Evolutionary conservation across 2,797 vertebrate species (phyloP).

Genomic region (Petrocephalus schoutedeni): DNA sequence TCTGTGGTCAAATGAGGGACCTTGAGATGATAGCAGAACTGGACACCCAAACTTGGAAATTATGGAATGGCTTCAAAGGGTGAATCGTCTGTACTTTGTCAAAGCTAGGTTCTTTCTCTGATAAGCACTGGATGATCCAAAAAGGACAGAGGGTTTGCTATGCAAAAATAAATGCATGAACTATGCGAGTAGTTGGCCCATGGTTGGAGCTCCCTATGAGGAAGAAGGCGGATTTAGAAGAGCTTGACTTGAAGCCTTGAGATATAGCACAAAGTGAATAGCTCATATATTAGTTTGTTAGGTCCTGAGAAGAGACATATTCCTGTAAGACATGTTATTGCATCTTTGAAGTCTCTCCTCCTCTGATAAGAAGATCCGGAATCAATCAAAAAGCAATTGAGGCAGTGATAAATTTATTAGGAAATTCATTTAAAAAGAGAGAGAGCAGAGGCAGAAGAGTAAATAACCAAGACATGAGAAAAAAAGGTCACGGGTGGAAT

Average conservation of each 20-base stretch:
- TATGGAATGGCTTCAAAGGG: not conserved
- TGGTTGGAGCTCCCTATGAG: not conserved
- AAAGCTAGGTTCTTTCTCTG: not conserved
- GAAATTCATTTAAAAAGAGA: not conserved
- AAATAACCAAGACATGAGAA: not conserved
- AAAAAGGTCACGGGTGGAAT: not conserved
- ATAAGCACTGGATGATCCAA: not conserved
- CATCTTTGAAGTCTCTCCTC: not conserved
- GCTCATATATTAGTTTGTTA: not conserved
- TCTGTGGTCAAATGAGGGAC: not conserved
- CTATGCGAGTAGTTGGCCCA: not conserved
- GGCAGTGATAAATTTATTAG: not conserved
- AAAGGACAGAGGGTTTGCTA: not conserved
- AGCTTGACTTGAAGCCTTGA: not conserved
- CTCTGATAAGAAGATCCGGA: not conserved
- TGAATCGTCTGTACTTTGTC: not conserved
- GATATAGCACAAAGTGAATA: not conserved
- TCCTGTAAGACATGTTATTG: not conserved
- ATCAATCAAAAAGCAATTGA: not conserved
- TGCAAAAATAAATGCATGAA: not conserved
- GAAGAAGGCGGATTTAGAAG: not conserved
- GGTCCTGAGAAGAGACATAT: not conserved
- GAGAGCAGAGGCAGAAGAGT: not conserved
- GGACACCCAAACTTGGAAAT: not conserved
- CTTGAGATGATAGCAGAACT: not conserved